These are phyloP conservation scores for Parauchenoglanis ngamensis DNA, from an alignment of 2,797 vertebrate species.

Conservation along the genomic window DNA sequence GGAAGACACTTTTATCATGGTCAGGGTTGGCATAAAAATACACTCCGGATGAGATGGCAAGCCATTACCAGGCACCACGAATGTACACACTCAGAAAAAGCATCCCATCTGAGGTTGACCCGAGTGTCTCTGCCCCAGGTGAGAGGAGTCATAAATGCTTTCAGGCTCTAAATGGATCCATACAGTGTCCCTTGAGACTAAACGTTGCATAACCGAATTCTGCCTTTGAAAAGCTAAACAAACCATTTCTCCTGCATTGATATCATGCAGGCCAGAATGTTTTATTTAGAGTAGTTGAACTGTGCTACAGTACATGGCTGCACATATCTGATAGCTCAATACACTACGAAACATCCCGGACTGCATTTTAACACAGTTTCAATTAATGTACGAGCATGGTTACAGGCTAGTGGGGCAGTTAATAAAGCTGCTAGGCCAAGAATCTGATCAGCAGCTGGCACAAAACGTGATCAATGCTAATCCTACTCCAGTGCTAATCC, in stretches of 20 bases:
- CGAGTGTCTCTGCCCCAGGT: conserved; percentile 25
- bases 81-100: conserved; percentile 1
- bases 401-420: background rate
- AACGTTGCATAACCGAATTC: conserved; percentile 14
- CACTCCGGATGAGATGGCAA: background rate
- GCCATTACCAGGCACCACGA: background rate
- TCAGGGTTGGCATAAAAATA: background rate
- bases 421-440: background rate
- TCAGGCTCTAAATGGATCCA: conserved; percentile 40
- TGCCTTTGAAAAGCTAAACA: conserved; percentile 33
- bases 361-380: background rate
- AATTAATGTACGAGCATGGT: background rate
- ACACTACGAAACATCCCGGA: background rate
- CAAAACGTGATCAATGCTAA: conserved; percentile 34
- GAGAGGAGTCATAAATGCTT: conserved; percentile 34
- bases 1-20: background rate
- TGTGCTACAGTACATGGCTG: background rate
- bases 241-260: background rate
- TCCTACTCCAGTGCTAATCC: conserved; percentile 27
- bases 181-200: conserved; percentile 4
- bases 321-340: background rate
- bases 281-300: background rate
- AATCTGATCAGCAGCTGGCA: conserved; percentile 2
- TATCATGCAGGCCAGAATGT: background rate
- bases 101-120: background rate